Evolutionary conservation across 1,140 invertebrate species (phyloP), one percentile per base, ranked within the genome.

Genomic region (Bombus breviceps): DNA sequence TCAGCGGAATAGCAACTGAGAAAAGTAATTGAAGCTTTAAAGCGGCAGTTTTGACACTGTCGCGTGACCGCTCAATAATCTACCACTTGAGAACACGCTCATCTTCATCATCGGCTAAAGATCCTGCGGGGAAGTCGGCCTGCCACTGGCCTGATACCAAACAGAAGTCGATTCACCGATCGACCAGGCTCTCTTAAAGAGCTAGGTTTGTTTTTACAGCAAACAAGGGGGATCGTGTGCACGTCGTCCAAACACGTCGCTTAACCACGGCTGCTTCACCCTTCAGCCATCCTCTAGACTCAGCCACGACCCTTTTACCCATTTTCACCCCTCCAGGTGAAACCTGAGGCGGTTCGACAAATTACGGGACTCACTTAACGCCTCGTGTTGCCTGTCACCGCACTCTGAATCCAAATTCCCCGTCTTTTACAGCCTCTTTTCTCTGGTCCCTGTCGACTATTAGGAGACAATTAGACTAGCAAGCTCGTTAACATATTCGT

Each of bases 281-380:
- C 22, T 25, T 32, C 32, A 25, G 22, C 22, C 32, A 2, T 28
- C n/a, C 73, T 43, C 62, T 8, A 2, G 25, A 10, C 47, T 39
- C 41, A 47, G 15, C 72, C 43, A 34, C 15, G n/a, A 81, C 37
- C 32, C 66, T 32, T 47, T 68, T 6, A 37, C 66, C 37, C n/a
- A n/a, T 37, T 80, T 66, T 68, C 25, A n/a, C 66, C 59, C 71
- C 62, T n/a, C 22, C 32, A 68, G 66, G 53, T 89, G 90, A 83
- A 91, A 91, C 83, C 82, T 78, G 85, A 91, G 69, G 59, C 90
- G 85, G 66, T 76, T 85, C 75, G 81, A 91, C 89, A 89, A 91
- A 91, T 89, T 83, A 88, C 80, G 85, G 85, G 89, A 89, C 90
- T 91, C 90, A 80, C 85, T 91, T 89, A 91, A 34, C 57, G 22